These are phyloP conservation scores for Capitella teleta DNA, from an alignment of 1,140 invertebrate genomes.

Conservation along the genomic window DNA sequence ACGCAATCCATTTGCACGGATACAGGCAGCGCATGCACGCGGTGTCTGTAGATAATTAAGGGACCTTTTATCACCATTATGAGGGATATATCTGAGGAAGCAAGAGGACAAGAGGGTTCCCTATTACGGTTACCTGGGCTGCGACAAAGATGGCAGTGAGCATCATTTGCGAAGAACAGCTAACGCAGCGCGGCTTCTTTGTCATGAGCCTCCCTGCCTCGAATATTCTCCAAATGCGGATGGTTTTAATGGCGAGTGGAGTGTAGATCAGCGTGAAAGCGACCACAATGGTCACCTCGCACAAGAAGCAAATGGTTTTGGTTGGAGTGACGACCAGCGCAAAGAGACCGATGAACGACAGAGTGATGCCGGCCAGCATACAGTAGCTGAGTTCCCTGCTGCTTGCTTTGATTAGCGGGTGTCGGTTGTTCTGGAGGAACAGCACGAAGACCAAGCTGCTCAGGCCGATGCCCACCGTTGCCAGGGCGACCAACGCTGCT, in stretches of 20 bases:
- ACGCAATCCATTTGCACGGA: too few relatives aligned
- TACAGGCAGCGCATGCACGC: too few relatives aligned
- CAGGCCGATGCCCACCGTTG: slow-evolving; percentile 42
- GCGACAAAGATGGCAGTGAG: background rate
- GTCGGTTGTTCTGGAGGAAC: slow-evolving; percentile 66
- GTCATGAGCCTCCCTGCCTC: slow-evolving; percentile 52
- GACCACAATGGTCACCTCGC: slow-evolving; percentile 59
- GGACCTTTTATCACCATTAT: too few relatives aligned
- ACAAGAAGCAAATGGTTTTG: slow-evolving; percentile 37
- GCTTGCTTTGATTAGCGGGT: slow-evolving; percentile 78
- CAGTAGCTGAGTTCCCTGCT: slow-evolving; percentile 80
- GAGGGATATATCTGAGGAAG: too few relatives aligned
- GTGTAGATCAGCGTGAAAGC: slow-evolving; percentile 86
- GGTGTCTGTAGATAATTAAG: too few relatives aligned
- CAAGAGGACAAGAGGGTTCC: too few relatives aligned
- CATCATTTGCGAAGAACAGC: slow-evolving; percentile 4
- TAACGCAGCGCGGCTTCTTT: slow-evolving; percentile 13
- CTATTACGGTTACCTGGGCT: background rate
- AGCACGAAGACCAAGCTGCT: slow-evolving; percentile 43
- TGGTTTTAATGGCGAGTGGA: slow-evolving; percentile 80
- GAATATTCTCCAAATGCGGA: slow-evolving; percentile 78
- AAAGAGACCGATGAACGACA: slow-evolving; percentile 81
- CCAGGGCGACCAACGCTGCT: slow-evolving; percentile 42
- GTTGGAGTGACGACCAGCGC: slow-evolving; percentile 58
- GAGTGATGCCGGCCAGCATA: slow-evolving; percentile 71